These are phyloP conservation scores for Ctenodactylus gundi DNA, from an alignment of 2,113 vertebrate genomes.

Conservation along the genomic window DNA sequence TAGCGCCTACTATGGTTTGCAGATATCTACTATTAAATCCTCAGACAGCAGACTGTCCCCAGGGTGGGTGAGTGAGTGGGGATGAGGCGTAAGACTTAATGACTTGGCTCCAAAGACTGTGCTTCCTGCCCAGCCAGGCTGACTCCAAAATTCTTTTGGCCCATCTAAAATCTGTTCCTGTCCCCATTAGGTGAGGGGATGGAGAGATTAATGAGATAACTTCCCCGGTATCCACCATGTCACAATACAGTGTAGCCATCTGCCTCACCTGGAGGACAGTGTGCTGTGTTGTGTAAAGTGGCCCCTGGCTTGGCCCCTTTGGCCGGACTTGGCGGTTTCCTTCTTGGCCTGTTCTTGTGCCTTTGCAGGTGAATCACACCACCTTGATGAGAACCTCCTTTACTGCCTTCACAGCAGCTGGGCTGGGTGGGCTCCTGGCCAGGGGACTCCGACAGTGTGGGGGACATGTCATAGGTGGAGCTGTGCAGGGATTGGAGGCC, in stretches of 20 bases:
- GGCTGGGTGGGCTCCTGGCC: neutral
- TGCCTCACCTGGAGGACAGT: accelerated
- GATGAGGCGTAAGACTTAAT: neutral
- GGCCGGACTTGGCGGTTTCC: neutral
- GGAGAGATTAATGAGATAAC: neutral
- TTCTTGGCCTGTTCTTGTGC: neutral
- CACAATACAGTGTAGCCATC: neutral
- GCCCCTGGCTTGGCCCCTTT: accelerated
- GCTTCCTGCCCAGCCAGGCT: neutral
- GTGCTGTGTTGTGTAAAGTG: neutral
- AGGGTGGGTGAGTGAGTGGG: neutral
- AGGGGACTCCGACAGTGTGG: neutral
- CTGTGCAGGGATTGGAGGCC: neutral
- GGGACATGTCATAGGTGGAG: neutral
- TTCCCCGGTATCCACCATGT: neutral
- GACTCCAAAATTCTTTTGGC: neutral
- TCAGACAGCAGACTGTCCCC: neutral
- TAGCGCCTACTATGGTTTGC: neutral
- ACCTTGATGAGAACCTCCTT: neutral
- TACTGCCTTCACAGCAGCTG: neutral
- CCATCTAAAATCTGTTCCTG: neutral
- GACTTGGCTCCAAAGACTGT: neutral
- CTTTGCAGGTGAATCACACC: accelerated
- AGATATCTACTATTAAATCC: neutral
- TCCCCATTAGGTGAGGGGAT: accelerated